Conservation (phyloP, 2,113 vertebrate genomes). For the Muscicapa adusta region DNA sequence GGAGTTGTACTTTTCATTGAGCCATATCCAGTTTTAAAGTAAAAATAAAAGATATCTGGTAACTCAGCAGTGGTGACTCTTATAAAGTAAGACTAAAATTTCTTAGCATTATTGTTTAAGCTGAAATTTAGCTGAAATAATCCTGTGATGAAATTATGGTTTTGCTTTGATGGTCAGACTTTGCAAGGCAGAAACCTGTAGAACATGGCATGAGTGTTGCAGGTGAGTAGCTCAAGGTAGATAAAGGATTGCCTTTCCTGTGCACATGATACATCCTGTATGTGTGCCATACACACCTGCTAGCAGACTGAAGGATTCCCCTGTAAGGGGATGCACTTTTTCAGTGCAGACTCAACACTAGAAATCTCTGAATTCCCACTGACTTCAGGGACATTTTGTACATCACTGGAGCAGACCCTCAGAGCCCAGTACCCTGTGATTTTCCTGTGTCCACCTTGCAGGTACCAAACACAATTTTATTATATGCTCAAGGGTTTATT, state of each 20-base stretch:
- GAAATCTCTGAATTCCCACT: background rate
- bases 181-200: background rate
- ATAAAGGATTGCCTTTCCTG: background rate
- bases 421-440: background rate
- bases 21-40: background rate
- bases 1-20: background rate
- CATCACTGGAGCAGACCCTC: background rate
- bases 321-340: background rate
- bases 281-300: accelerated
- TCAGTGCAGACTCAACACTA: background rate
- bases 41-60: background rate
- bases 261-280: accelerated
- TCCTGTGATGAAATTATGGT: background rate
- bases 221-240: background rate
- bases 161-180: background rate
- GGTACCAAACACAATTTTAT: background rate
- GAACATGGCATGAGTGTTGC: background rate
- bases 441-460: background rate
- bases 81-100: background rate
- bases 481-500: background rate
- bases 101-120: background rate
- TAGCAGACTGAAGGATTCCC: background rate
- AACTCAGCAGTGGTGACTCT: background rate
- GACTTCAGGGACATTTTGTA: background rate
- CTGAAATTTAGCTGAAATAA: background rate